Evolutionary conservation across 2,113 vertebrate genomes (phyloP).

Genomic region (Collichthys lucidus): DNA sequence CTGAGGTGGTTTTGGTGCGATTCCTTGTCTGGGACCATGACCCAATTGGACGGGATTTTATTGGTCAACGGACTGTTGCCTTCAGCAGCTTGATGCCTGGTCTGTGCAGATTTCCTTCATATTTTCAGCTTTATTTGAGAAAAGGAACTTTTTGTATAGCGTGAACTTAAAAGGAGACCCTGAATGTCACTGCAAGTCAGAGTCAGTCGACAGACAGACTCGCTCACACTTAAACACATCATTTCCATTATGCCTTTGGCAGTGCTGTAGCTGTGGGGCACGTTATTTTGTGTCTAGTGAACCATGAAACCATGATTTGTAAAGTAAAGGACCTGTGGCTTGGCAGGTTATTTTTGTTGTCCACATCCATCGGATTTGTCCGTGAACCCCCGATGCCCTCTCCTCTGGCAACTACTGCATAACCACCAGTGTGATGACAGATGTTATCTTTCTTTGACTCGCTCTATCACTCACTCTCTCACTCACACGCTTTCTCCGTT

Average conservation of each 20-base stretch:
- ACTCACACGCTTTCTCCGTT: slow-evolving; percentile 21
- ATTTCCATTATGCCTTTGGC: slow-evolving; percentile 1
- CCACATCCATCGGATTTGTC: slow-evolving; percentile 33
- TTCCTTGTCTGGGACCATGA: slow-evolving; percentile 99
- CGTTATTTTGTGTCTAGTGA: slow-evolving; percentile 40
- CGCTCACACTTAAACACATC: neutral
- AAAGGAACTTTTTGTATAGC: neutral
- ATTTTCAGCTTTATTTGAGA: neutral
- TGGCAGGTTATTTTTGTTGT: slow-evolving; percentile 39
- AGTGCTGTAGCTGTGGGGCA: slow-evolving; percentile 12
- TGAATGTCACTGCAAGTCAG: slow-evolving; percentile 26
- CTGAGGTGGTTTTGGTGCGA: slow-evolving; percentile 93
- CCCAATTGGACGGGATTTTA: slow-evolving; percentile 96
- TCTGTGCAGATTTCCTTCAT: slow-evolving; percentile 74
- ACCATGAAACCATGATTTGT: slow-evolving; percentile 33
- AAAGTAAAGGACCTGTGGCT: slow-evolving; percentile 22
- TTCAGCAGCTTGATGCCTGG: slow-evolving; percentile 97
- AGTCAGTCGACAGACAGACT: slow-evolving; percentile 14
- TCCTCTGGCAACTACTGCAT: slow-evolving; percentile 25
- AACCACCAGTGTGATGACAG: slow-evolving; percentile 32
- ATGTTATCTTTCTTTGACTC: slow-evolving; percentile 29
- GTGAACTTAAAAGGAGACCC: slow-evolving; percentile 1
- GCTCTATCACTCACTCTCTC: neutral
- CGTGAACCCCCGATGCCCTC: slow-evolving; percentile 44
- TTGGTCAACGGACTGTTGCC: slow-evolving; percentile 95